These are phyloP conservation scores for Papilio polyxenes DNA, from an alignment of 1,140 invertebrate genomes.

Conservation along the genomic window DNA sequence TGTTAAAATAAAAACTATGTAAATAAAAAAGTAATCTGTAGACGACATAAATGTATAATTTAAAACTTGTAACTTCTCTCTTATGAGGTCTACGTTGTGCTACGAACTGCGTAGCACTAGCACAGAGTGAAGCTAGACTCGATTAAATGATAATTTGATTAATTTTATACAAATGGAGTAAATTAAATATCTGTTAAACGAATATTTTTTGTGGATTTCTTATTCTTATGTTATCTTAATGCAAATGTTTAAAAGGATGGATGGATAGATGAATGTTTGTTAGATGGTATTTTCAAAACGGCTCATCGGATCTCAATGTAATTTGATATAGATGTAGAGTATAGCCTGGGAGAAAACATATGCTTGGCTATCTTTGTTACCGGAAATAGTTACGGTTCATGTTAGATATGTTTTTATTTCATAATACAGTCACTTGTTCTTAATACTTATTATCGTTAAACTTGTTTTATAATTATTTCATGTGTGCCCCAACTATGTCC, in stretches of 20 bases:
- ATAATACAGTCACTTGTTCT: neutral
- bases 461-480: neutral
- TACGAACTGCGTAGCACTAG: neutral
- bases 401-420: too few relatives aligned
- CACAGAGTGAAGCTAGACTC: neutral
- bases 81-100: neutral
- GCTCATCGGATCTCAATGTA: too few relatives aligned
- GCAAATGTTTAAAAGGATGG: too few relatives aligned
- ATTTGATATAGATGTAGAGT: too few relatives aligned
- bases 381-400: too few relatives aligned
- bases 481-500: neutral
- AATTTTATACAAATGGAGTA: neutral
- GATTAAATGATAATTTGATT: neutral
- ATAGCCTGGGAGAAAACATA: too few relatives aligned
- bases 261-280: too few relatives aligned
- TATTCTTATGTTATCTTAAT: too few relatives aligned
- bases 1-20: too few relatives aligned
- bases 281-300: too few relatives aligned
- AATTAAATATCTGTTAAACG: neutral
- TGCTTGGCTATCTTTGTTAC: too few relatives aligned
- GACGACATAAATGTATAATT: neutral
- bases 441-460: neutral
- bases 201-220: too few relatives aligned
- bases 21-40: neutral
- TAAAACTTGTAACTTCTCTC: neutral